These are phyloP conservation scores for Gymnogyps californianus DNA, from an alignment of 2,113 vertebrate genomes.

Conservation along the genomic window DNA sequence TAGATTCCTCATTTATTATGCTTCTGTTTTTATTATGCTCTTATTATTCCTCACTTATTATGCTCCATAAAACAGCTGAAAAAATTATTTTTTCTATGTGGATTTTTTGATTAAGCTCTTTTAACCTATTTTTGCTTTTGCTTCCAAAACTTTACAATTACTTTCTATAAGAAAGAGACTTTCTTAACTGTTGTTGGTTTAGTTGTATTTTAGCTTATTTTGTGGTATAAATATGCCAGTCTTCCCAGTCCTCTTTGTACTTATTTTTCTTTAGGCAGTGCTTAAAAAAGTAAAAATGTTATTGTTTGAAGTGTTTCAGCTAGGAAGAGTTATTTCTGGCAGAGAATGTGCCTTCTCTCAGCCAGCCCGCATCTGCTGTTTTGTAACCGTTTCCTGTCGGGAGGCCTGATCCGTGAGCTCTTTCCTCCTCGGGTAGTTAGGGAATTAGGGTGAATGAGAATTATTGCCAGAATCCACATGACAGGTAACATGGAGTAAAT, in stretches of 20 bases:
- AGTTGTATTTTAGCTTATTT: not conserved
- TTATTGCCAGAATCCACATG: not conserved
- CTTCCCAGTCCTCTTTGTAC: not conserved
- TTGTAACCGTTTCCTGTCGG: not conserved
- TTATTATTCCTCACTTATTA: not conserved
- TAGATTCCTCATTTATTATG: not conserved
- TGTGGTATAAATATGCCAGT: not conserved
- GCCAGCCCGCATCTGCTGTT: not conserved
- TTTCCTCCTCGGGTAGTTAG: rapidly evolving
- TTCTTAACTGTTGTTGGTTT: not conserved
- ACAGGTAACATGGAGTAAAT: rapidly evolving
- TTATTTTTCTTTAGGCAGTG: not conserved
- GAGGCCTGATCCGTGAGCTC: not conserved
- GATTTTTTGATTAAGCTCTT: not conserved
- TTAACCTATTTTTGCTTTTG: not conserved
- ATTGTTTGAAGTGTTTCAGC: slow-evolving; percentile 27
- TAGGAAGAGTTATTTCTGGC: slow-evolving; percentile 6
- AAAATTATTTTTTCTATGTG: not conserved
- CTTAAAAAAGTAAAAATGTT: slow-evolving; percentile 5
- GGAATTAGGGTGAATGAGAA: not conserved
- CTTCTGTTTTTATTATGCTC: not conserved
- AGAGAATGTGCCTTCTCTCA: not conserved
- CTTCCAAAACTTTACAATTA: not conserved
- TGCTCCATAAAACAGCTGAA: not conserved
- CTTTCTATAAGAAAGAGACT: not conserved